Percentiles rank a stretch among this genome's conserved stretches.
These are phyloP conservation scores for Dryobota labecula DNA, from an alignment of 2,888 invertebrate species.

Conservation along the genomic window DNA sequence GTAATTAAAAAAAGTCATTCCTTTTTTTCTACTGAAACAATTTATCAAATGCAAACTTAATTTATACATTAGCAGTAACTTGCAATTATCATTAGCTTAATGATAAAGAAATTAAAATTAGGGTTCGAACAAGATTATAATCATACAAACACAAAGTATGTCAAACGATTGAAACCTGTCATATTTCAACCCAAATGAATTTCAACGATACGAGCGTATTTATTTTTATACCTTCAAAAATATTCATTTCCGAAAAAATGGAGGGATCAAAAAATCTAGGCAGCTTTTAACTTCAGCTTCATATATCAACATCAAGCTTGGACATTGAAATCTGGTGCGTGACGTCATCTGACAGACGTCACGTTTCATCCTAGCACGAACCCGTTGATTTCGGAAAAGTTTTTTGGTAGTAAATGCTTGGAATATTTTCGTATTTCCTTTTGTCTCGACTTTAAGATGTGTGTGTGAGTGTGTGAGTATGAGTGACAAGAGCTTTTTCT, in stretches of 20 bases:
- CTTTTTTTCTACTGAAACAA: neutral
- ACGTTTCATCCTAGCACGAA: constrained; percentile 20
- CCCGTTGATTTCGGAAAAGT: constrained; percentile 26
- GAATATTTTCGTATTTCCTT: neutral
- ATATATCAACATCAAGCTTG: constrained; percentile 60
- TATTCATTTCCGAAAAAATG: neutral
- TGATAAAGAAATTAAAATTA: neutral
- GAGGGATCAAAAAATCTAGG: constrained; percentile 12
- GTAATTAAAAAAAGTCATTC: neutral
- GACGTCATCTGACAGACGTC: constrained; percentile 61
- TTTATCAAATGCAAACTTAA: neutral
- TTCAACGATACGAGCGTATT: neutral
- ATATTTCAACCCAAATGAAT: constrained; percentile 11
- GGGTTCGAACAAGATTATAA: constrained; percentile 2
- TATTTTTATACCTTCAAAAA: constrained; percentile 11
- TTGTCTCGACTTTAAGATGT: neutral
- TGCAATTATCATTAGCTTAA: neutral
- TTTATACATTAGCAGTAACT: neutral
- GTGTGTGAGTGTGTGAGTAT: too few species aligned
- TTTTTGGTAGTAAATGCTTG: constrained; percentile 9
- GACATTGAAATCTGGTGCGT: constrained; percentile 60
- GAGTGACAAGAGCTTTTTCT: too few species aligned
- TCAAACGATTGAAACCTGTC: constrained; percentile 14
- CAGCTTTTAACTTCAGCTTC: constrained; percentile 55
- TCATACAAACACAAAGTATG: neutral